Evolutionary conservation across 2,888 invertebrate genomes (phyloP), one percentile per base, ranked within the genome.

Genomic region (Ganaspis brasiliensis): DNA sequence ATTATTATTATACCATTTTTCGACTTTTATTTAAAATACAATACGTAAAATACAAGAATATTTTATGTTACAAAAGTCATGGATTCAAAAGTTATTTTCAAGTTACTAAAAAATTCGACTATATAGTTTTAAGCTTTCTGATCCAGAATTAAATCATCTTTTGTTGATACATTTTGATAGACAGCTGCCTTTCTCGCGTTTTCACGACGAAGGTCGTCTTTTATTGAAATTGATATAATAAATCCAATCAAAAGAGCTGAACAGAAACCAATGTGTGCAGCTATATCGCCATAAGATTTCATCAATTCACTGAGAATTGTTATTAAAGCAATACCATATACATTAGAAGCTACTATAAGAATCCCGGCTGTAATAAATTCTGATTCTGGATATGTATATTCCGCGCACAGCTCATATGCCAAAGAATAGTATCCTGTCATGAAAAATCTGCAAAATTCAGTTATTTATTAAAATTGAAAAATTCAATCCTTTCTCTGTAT

Each of bases 341-440:
- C 70, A 80, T 91, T 90, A 78, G 89, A 90, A 56, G 89, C 83
- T 24, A 94, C 94, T 88, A 95, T 96, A 40, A 96, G 91, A 24
- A 96, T 91, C 0, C 95, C 96, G 2, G 95, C 94, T 0, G 95
- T 93, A 0, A 94, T 94, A 3, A 94, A 94, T 90, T 96, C 96
- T 0, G 95, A 93, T 84, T 95, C 94, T 0, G 96, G 96, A 89
- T 94, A 96, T 0, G 95, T 96, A 73, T 95, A 92, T 90, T 96
- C 96, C 16, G 95, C 94, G 31, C 95, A 95, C 86, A 95, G 94
- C 87, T 96, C 96, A 89, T 95, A 96, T 0, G 96, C 96, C 21
- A 96, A 92, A 0, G 95, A 94, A 55, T 95, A 90, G 87, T 95
- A 96, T 9, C 95, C 95, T 10, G 95, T 95, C 94, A 96, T 95